Conservation (phyloP, 92 coral and sea anemone species). For the Umimayanthus chanpuru region DNA sequence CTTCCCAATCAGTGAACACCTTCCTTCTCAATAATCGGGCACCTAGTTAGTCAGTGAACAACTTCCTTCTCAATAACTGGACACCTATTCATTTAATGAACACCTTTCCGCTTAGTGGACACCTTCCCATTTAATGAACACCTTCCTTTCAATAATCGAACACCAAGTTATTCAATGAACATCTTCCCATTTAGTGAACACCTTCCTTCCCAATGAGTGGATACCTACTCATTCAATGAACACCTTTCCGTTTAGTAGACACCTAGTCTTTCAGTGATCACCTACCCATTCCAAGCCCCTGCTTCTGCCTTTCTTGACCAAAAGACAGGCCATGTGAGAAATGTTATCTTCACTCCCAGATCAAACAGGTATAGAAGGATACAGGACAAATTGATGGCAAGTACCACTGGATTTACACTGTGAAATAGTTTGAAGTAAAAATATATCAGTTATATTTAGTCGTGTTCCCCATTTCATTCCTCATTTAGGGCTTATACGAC, state of each 20-base stretch:
- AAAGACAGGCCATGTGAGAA: slow-evolving; percentile 90
- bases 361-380: slow-evolving; percentile 81
- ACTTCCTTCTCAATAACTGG: neutral
- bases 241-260: neutral
- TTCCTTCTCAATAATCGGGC: too few relatives aligned
- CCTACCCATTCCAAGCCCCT: slow-evolving; percentile 91
- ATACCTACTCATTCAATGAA: slow-evolving; percentile 70
- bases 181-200: too few relatives aligned
- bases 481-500: too few relatives aligned
- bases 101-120: neutral
- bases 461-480: neutral
- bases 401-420: slow-evolving; percentile 70
- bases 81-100: slow-evolving; percentile 69
- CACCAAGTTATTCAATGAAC: too few relatives aligned
- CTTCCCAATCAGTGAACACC: too few relatives aligned
- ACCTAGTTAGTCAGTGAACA: too few relatives aligned
- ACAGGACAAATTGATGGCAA: slow-evolving; percentile 61
- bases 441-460: neutral
- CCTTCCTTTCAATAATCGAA: neutral
- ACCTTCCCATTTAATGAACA: neutral
- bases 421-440: neutral
- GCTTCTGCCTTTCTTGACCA: slow-evolving; percentile 88
- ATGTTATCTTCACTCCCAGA: slow-evolving; percentile 73
- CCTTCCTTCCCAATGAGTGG: neutral
- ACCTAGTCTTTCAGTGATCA: slow-evolving; percentile 28